Percentiles rank a stretch among this genome's conserved stretches.
Conservation (phyloP, 1,140 invertebrate species). For the Hylaeus volcanicus region DNA sequence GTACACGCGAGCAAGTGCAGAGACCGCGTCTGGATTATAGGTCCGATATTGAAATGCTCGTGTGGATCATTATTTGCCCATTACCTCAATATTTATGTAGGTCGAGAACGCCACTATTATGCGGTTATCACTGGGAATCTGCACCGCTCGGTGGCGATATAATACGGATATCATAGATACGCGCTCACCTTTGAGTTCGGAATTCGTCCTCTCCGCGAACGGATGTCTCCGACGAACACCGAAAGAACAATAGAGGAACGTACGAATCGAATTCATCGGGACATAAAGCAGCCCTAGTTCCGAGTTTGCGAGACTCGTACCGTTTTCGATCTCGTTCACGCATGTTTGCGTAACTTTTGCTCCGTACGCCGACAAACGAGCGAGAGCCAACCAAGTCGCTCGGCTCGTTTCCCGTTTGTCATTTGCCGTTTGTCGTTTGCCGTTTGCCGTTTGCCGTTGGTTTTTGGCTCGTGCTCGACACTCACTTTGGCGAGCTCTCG, state of each 20-base stretch:
- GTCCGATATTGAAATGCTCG: background rate
- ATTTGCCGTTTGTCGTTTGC: too few relatives aligned
- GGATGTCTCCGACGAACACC: background rate
- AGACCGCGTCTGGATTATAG: background rate
- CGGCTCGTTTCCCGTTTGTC: background rate
- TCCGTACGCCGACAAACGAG: conserved; percentile 48
- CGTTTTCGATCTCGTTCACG: background rate
- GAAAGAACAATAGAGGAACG: background rate
- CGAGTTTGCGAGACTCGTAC: background rate
- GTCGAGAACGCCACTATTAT: conserved; percentile 4
- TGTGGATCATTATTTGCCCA: conserved; percentile 18
- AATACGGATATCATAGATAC: conserved; percentile 27
- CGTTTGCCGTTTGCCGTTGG: conserved; percentile 6
- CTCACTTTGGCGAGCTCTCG: conserved; percentile 40
- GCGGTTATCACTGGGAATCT: background rate
- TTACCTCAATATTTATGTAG: conserved; percentile 11
- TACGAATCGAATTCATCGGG: background rate
- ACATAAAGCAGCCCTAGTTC: background rate
- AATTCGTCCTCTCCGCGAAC: background rate
- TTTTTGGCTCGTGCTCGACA: conserved; percentile 40
- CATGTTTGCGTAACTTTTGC: conserved; percentile 69
- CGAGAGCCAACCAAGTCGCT: conserved; percentile 41
- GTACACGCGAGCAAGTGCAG: too few relatives aligned
- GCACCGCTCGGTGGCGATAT: background rate
- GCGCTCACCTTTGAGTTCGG: background rate